Percentiles rank a stretch among this genome's conserved stretches.
Conservation (phyloP, 53 echinoderm and acorn worm genomes). For the Actinopyga echinites region DNA sequence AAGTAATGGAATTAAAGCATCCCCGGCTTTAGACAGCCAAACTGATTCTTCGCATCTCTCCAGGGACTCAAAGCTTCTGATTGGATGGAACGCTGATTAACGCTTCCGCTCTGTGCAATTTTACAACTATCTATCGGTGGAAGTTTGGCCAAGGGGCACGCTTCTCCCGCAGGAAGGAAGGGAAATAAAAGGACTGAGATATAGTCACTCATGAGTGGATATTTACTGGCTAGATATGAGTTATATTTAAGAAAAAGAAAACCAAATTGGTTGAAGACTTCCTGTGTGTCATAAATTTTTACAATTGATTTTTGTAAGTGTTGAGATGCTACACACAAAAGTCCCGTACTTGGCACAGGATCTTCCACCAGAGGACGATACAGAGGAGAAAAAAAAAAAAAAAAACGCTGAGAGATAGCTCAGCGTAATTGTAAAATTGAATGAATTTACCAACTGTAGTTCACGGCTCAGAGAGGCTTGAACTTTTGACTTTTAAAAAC, state of each 20-base stretch:
- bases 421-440: too few relatives aligned
- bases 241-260: slow-evolving; percentile 15
- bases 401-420: too few relatives aligned
- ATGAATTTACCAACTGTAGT: too few relatives aligned
- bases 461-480: too few relatives aligned
- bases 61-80: slow-evolving; percentile 10
- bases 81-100: slow-evolving; percentile 42
- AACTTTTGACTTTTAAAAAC: too few relatives aligned
- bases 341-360: background rate
- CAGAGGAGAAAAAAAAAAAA: too few relatives aligned
- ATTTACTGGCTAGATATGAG: slow-evolving; percentile 12
- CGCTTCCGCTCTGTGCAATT: slow-evolving; percentile 41
- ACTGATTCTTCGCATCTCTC: slow-evolving; percentile 21
- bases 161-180: background rate
- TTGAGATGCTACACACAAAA: background rate
- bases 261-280: slow-evolving; percentile 25
- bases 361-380: too few relatives aligned
- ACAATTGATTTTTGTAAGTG: slow-evolving; percentile 29
- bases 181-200: background rate
- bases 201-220: background rate
- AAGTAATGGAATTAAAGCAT: slow-evolving; percentile 70
- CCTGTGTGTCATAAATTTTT: slow-evolving; percentile 37
- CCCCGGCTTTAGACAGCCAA: slow-evolving; percentile 34
- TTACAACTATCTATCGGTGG: slow-evolving; percentile 32
- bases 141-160: slow-evolving; percentile 30